A percentile compares a stretch with the other conserved stretches of the same genome.
Evolutionary conservation across 2,888 invertebrate species (phyloP).

Genomic region (Caenorhabditis japonica): DNA sequence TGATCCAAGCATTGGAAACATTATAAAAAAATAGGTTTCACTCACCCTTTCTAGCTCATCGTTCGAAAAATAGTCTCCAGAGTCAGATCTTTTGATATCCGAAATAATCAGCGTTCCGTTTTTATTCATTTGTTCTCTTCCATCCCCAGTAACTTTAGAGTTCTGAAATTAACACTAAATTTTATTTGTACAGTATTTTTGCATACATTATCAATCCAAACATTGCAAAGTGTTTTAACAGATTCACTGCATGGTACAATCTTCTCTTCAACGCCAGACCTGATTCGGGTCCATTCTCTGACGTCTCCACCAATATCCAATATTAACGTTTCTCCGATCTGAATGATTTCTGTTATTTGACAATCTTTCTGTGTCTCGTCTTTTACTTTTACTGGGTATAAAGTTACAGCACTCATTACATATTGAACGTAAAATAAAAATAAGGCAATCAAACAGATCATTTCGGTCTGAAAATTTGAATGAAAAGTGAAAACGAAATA

Average conservation of each 20-base stretch:
- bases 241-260: conserved; percentile 19
- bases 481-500: not conserved
- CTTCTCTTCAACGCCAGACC: conserved; percentile 44
- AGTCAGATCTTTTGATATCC: conserved; percentile 44
- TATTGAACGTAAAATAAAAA: not conserved
- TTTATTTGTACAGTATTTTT: not conserved
- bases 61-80: conserved; percentile 55
- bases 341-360: not conserved
- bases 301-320: conserved; percentile 53
- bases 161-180: conserved; percentile 18
- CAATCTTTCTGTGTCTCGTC: conserved; percentile 2
- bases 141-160: conserved; percentile 16
- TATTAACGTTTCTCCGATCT: conserved; percentile 47
- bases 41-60: conserved; percentile 56
- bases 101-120: conserved; percentile 57
- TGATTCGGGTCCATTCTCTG: conserved; percentile 41
- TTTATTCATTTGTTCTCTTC: conserved; percentile 32
- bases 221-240: conserved; percentile 1
- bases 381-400: conserved; percentile 40
- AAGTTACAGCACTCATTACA: conserved; percentile 8
- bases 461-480: not conserved
- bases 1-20: not conserved
- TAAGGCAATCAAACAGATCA: not conserved
- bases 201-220: conserved; percentile 6
- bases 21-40: conserved; percentile 1